Evolutionary conservation across 2,113 vertebrate genomes (phyloP).

Genomic region (Epinephelus lanceolatus): DNA sequence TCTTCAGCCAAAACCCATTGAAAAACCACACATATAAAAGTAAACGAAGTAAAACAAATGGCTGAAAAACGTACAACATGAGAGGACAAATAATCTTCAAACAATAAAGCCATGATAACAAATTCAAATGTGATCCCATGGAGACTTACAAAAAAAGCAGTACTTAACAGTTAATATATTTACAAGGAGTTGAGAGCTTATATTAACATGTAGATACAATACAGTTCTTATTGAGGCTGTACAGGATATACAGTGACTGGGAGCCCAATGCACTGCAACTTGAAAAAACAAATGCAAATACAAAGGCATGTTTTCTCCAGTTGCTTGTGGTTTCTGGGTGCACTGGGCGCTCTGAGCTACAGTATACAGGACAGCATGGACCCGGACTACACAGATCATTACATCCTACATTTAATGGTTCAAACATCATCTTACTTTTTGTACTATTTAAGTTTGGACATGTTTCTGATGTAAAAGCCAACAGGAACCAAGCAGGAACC

Average conservation of each 20-base stretch:
- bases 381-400: slow-evolving; percentile 1
- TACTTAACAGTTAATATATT: slow-evolving; percentile 7
- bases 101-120: slow-evolving; percentile 37
- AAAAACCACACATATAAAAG: slow-evolving; percentile 10
- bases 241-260: background rate
- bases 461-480: background rate
- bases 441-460: background rate
- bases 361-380: background rate
- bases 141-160: slow-evolving; percentile 7
- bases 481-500: background rate
- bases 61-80: slow-evolving; percentile 44
- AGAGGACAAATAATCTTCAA: slow-evolving; percentile 33
- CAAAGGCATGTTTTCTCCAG: background rate
- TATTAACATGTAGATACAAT: background rate
- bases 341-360: background rate
- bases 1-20: slow-evolving; percentile 1
- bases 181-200: slow-evolving; percentile 28
- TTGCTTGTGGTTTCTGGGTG: background rate
- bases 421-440: background rate
- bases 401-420: background rate
- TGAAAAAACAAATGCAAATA: background rate
- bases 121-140: slow-evolving; percentile 40
- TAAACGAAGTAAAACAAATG: slow-evolving; percentile 22
- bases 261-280: background rate
- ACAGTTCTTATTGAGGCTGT: slow-evolving; percentile 15